phyloP scores from a whole-genome alignment of 2,797 vertebrate species.

The Pterois miles region DNA sequence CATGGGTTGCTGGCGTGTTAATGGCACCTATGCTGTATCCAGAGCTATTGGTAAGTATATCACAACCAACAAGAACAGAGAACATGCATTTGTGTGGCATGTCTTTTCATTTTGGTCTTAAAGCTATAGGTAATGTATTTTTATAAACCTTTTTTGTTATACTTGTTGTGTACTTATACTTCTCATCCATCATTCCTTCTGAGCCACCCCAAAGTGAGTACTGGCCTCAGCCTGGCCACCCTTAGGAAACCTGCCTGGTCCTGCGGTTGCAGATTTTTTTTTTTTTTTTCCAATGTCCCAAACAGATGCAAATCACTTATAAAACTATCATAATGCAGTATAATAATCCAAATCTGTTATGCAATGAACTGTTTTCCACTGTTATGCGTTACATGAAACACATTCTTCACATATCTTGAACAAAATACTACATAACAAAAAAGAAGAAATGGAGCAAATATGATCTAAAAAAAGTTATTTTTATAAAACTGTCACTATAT shows the following conservation, averaged over 20 bases:
- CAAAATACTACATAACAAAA: too few relatives aligned
- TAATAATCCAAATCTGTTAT: background rate
- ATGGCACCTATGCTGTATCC: conserved; percentile 96
- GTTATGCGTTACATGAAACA: background rate
- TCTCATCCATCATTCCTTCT: too few relatives aligned
- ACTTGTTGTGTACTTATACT: too few relatives aligned
- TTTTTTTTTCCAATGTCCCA: background rate
- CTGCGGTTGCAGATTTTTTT: background rate
- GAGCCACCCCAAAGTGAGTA: background rate
- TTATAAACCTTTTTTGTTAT: background rate
- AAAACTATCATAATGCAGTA: background rate
- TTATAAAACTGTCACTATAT: too few relatives aligned
- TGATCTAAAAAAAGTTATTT: too few relatives aligned
- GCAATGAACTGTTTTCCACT: background rate
- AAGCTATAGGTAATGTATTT: background rate
- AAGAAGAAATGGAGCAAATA: too few relatives aligned
- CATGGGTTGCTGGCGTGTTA: conserved; percentile 97
- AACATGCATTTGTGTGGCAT: background rate
- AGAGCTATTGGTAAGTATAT: conserved; percentile 92
- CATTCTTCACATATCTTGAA: too few relatives aligned
- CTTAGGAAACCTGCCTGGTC: background rate
- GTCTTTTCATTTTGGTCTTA: background rate
- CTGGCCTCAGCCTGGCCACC: background rate
- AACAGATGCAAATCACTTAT: background rate
- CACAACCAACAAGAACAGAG: background rate